Evolutionary conservation across 2,113 vertebrate genomes (phyloP).

Genomic region (Burhinus bistriatus): DNA sequence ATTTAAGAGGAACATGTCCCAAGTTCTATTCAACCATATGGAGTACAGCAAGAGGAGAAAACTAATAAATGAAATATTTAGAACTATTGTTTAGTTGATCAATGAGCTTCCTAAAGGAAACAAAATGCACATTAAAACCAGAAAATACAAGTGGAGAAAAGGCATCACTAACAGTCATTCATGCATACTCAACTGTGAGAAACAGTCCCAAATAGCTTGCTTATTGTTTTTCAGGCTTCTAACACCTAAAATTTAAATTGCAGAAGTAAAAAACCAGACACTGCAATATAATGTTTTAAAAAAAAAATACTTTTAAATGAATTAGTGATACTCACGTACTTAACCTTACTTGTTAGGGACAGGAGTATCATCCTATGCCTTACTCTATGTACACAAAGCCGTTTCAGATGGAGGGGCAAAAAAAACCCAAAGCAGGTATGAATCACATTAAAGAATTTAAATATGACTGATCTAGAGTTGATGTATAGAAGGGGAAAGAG

Average conservation of each 20-base stretch:
- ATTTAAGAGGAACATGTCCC: background rate
- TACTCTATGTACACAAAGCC: background rate
- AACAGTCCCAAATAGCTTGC: background rate
- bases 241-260: background rate
- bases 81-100: background rate
- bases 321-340: background rate
- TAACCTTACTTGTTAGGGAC: background rate
- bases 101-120: background rate
- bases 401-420: background rate
- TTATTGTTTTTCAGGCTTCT: background rate
- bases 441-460: background rate
- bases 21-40: background rate
- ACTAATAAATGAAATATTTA: background rate
- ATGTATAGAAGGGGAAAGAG: background rate
- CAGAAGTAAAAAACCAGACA: background rate
- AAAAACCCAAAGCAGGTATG: background rate
- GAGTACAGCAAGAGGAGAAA: background rate
- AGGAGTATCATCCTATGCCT: background rate
- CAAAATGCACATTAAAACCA: background rate
- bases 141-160: background rate
- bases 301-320: background rate
- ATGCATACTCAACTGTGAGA: background rate
- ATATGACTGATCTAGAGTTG: background rate
- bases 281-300: too few species aligned
- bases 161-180: background rate